phyloP scores from a whole-genome alignment of 1,140 invertebrate species.

The Drosophila funebris region DNA sequence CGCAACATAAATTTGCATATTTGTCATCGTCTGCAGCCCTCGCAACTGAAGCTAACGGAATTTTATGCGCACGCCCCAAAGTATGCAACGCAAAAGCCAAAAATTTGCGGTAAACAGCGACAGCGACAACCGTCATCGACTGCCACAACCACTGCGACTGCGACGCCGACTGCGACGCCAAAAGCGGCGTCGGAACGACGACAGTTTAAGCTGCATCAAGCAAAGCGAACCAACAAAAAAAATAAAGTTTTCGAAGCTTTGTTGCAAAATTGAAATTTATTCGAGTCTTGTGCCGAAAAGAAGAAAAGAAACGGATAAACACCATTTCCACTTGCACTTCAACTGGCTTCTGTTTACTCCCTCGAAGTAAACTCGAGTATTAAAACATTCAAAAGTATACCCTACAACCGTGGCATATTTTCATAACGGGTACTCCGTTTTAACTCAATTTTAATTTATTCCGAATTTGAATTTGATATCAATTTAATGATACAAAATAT shows the following conservation, averaged over 20 bases:
- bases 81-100: slow-evolving; percentile 65
- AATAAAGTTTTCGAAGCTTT: slow-evolving; percentile 53
- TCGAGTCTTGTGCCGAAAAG: slow-evolving; percentile 39
- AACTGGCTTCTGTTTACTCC: slow-evolving; percentile 38
- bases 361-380: slow-evolving; percentile 8
- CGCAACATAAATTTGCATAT: slow-evolving; percentile 77
- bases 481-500: too few relatives aligned
- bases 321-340: slow-evolving; percentile 78
- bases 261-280: slow-evolving; percentile 76
- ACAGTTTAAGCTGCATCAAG: slow-evolving; percentile 76
- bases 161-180: slow-evolving; percentile 32
- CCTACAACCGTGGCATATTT: background rate
- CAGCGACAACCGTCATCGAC: slow-evolving; percentile 31
- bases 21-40: slow-evolving; percentile 59
- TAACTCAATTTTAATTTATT: too few relatives aligned
- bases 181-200: slow-evolving; percentile 38
- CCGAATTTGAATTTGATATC: too few relatives aligned
- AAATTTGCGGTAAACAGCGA: slow-evolving; percentile 76
- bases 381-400: slow-evolving; percentile 13
- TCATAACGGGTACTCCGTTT: too few relatives aligned
- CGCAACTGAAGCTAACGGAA: background rate
- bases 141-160: background rate
- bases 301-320: slow-evolving; percentile 67
- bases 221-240: slow-evolving; percentile 13
- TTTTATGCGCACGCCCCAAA: slow-evolving; percentile 32